Percentiles rank a stretch among this genome's conserved stretches.
Conservation (phyloP, 2,888 invertebrate genomes). For the Pachymerium ferrugineum region DNA sequence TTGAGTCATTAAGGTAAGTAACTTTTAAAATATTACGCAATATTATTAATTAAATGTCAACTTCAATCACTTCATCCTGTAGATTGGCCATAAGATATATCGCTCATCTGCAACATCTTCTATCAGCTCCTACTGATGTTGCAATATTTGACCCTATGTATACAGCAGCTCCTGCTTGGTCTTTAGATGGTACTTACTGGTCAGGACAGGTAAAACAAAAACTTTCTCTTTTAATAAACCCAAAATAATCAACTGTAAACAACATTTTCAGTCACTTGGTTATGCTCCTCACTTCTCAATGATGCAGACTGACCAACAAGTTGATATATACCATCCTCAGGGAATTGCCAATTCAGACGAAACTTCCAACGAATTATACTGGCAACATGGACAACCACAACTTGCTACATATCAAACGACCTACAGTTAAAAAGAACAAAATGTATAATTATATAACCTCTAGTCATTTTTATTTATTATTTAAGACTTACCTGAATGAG, state of each 20-base stretch:
- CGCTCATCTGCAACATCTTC: constrained; percentile 61
- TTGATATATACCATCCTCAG: constrained; percentile 10
- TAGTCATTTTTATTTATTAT: not conserved
- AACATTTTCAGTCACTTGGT: not conserved
- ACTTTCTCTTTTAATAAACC: not conserved
- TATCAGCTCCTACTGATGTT: constrained; percentile 41
- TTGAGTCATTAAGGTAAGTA: constrained; percentile 66
- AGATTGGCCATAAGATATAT: constrained; percentile 72
- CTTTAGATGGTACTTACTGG: constrained; percentile 30
- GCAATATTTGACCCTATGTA: constrained; percentile 31
- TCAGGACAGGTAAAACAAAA: constrained; percentile 18
- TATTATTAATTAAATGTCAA: not conserved
- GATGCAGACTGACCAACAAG: not conserved
- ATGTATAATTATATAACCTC: not conserved
- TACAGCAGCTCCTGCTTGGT: constrained; percentile 29
- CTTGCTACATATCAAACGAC: not conserved
- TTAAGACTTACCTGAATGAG: too few relatives aligned
- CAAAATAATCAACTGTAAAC: not conserved
- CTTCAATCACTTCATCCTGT: too few relatives aligned
- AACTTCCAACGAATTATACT: not conserved
- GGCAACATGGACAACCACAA: not conserved
- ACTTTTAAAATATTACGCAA: not conserved
- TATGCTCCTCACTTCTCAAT: constrained; percentile 2
- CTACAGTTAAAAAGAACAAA: not conserved
- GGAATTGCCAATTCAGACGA: not conserved